These are phyloP conservation scores for Epinephelus cyanopodus DNA, from an alignment of 2,113 vertebrate genomes.

Conservation along the genomic window DNA sequence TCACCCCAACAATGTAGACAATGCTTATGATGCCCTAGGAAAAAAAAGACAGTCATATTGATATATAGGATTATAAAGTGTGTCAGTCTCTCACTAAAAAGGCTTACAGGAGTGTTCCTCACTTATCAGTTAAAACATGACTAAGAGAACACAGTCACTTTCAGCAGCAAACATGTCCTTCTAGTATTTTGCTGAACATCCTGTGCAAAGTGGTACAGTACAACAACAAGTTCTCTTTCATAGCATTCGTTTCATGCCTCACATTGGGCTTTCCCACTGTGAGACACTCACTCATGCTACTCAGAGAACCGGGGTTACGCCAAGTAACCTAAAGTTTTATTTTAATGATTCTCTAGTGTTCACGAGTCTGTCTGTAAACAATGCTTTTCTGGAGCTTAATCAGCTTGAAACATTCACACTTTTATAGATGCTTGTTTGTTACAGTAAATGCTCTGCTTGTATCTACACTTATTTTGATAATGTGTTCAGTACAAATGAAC, in stretches of 20 bases:
- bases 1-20: conserved; percentile 91
- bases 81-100: neutral
- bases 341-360: neutral
- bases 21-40: conserved; percentile 89
- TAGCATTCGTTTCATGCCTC: too few relatives aligned
- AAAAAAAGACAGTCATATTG: neutral
- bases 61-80: neutral
- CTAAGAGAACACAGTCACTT: neutral
- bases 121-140: neutral
- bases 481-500: neutral
- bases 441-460: neutral
- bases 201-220: neutral
- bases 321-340: too few relatives aligned
- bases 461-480: neutral
- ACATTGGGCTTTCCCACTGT: too few relatives aligned
- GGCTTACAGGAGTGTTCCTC: accelerated
- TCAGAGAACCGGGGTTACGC: too few relatives aligned
- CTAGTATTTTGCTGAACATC: neutral
- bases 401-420: neutral
- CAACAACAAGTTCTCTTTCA: neutral
- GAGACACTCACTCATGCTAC: too few relatives aligned
- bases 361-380: neutral
- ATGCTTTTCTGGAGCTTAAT: neutral
- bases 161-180: conserved; percentile 16
- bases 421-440: neutral